Percentiles rank a stretch among this genome's conserved stretches.
Evolutionary conservation across 2,888 invertebrate genomes (phyloP).

Genomic region (Panzeria rudis): DNA sequence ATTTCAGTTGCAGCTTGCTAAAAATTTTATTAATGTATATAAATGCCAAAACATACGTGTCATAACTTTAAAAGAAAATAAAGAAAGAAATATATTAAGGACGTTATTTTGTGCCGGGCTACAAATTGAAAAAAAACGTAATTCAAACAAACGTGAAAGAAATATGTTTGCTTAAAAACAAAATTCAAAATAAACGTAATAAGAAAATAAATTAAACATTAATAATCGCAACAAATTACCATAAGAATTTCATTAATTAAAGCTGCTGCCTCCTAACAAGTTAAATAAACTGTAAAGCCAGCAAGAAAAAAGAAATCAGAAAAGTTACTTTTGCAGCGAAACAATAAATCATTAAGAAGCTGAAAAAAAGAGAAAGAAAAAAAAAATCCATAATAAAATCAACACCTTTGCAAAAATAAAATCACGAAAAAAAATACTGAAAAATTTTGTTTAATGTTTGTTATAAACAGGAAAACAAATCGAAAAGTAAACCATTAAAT

Average conservation of each 20-base stretch:
- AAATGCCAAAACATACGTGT: background rate
- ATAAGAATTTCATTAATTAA: constrained; percentile 54
- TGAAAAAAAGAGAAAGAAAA: background rate
- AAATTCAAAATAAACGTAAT: background rate
- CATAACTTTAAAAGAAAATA: background rate
- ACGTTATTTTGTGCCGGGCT: background rate
- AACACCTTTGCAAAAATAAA: constrained; percentile 34
- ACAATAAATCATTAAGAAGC: constrained; percentile 52
- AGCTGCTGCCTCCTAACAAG: background rate
- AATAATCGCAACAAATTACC: constrained; percentile 33
- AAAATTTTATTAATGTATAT: background rate
- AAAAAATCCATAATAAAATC: constrained; percentile 41
- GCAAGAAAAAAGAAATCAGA: background rate
- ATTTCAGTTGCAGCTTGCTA: background rate
- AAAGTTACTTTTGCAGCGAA: background rate
- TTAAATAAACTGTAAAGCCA: background rate
- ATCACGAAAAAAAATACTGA: background rate
- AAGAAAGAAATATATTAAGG: background rate
- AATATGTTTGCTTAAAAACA: background rate
- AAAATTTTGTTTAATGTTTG: background rate
- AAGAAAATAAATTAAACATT: background rate
- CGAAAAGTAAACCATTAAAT: constrained; percentile 37
- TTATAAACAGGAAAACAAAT: constrained; percentile 14
- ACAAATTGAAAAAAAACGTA: no score
- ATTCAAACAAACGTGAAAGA: background rate